Percentiles rank a stretch among this genome's conserved stretches.
Conservation (phyloP, 2,113 vertebrate species). For the Amia ocellicauda region DNA sequence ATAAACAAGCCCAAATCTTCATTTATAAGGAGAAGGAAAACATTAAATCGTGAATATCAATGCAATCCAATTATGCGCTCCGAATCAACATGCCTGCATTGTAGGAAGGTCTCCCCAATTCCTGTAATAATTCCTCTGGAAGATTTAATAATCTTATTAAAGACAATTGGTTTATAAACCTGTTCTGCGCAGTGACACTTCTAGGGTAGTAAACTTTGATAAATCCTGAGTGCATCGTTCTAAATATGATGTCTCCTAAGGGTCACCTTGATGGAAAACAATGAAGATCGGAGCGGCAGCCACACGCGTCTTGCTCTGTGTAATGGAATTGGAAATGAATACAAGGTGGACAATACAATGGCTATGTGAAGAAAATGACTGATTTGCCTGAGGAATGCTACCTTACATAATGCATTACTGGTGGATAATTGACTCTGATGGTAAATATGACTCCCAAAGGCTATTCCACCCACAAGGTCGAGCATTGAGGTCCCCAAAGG, state of each 20-base stretch:
- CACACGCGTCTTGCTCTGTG: neutral
- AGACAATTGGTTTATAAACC: slow-evolving; percentile 1
- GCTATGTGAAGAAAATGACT: neutral
- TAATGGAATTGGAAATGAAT: slow-evolving; percentile 14
- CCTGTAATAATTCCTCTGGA: neutral
- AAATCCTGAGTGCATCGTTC: neutral
- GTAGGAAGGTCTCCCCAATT: too few species aligned
- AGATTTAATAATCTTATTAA: neutral
- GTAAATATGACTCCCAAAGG: neutral
- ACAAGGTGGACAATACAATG: neutral
- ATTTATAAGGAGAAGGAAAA: too few species aligned
- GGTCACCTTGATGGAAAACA: slow-evolving; percentile 6
- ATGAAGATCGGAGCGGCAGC: neutral
- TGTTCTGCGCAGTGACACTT: neutral
- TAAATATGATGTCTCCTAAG: neutral
- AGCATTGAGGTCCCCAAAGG: neutral
- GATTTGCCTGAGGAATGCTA: neutral
- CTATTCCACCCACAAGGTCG: too few species aligned
- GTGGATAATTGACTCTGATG: slow-evolving; percentile 18
- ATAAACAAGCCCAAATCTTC: too few species aligned
- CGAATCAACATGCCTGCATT: neutral
- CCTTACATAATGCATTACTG: slow-evolving; percentile 13
- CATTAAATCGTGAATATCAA: too few species aligned
- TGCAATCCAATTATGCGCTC: too few species aligned
- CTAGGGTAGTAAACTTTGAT: neutral